Evolutionary conservation across 2,113 vertebrate genomes (phyloP).

Genomic region (Carlito syrichta): DNA sequence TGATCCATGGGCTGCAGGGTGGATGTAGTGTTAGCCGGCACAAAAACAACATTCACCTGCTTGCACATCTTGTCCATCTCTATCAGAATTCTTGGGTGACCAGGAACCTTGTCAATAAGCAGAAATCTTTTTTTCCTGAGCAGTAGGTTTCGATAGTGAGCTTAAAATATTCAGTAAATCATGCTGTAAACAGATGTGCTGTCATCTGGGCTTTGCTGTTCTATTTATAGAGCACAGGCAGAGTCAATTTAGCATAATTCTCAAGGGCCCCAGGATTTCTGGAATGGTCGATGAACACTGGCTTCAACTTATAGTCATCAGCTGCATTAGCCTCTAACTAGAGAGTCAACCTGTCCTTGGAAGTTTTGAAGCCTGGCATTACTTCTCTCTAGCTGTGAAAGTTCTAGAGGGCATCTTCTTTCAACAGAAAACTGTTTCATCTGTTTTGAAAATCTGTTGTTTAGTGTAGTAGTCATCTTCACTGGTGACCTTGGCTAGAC

Average conservation of each 20-base stretch:
- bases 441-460: not conserved
- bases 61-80: not conserved
- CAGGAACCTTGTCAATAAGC: not conserved
- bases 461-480: not conserved
- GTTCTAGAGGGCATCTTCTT: not conserved
- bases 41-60: not conserved
- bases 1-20: not conserved
- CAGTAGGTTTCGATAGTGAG: not conserved
- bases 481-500: not conserved
- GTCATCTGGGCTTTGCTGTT: not conserved
- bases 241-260: not conserved
- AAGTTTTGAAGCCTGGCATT: not conserved
- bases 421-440: not conserved
- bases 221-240: not conserved
- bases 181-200: not conserved
- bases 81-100: not conserved
- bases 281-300: not conserved
- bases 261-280: not conserved
- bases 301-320: not conserved
- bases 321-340: not conserved
- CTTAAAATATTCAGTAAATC: not conserved
- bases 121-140: not conserved
- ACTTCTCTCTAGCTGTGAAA: not conserved
- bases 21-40: not conserved
- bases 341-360: not conserved